Evolutionary conservation across 2,113 vertebrate genomes (phyloP), one percentile per base, ranked within the genome.

Genomic region (Malaclemys terrapin): DNA sequence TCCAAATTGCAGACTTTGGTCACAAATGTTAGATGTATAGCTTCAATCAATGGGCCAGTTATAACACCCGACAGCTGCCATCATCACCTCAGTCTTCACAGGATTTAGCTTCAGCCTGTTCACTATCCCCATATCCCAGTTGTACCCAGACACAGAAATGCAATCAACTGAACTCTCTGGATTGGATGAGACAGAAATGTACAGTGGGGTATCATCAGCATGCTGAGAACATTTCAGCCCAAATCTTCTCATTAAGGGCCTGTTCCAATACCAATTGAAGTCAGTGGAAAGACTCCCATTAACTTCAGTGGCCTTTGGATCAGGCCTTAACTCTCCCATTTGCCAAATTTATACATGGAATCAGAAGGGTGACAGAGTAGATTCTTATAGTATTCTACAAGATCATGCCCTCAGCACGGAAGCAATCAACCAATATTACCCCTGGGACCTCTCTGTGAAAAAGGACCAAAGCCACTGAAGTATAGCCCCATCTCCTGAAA

Each of bases 21-120:
- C 3, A 0, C 95, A 84, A 96, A 95, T 96, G 94, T 88, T 96
- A 93, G 89, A 80, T 95, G 92, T 93, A 96, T 95, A 96, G 89
- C 91, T 82, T 89, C 90, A 42, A 53, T 27, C 12, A 80, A 47
- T 75, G 82, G 80, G 89, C 94, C 89, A 82, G 38, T 79, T 92
- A 88, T 91, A 94, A 50, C 87, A 93, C 62, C 62, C 4, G 16
- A 20, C 84, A 91, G 90, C 90, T 57, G 84, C 42, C 78, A 90
- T 82, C n/a, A 82, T 49, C 53, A 50, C 72, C 89, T 93, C 76
- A 17, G 24, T 57, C 79, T 59, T 85, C 27, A 3, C 82, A 81
- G 87, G 78, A 45, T 38, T 76, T 38, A 42, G 10, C 72, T 76
- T 45, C 72, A 95, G 81, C 84, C 85, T 93, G 45, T 57, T 49